Evolutionary conservation across 2,797 vertebrate genomes (phyloP).

Genomic region (Pseudochirops cupreus): DNA sequence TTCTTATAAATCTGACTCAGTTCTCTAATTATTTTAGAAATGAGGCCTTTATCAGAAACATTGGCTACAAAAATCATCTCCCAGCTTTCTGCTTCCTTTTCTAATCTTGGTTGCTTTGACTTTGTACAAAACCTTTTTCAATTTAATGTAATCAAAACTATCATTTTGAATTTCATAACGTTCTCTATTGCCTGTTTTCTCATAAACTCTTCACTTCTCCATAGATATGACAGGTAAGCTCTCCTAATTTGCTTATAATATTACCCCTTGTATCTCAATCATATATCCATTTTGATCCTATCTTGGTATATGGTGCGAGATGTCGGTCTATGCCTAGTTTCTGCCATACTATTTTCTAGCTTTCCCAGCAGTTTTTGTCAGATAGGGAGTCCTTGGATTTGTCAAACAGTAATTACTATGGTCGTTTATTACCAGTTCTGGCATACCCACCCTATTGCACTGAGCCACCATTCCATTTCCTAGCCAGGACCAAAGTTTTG

Average conservation of each 20-base stretch:
- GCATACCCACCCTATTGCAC: background rate
- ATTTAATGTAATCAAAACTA: background rate
- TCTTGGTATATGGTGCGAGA: background rate
- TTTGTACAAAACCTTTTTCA: background rate
- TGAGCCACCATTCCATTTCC: background rate
- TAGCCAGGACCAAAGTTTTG: background rate
- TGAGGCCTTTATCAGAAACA: too few relatives aligned
- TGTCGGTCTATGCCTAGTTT: background rate
- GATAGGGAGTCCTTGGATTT: background rate
- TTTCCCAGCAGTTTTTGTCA: background rate
- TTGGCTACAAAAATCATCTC: too few relatives aligned
- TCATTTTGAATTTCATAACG: background rate
- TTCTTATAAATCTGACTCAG: background rate
- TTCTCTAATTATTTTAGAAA: background rate
- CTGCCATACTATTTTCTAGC: background rate
- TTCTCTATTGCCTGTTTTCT: too few relatives aligned
- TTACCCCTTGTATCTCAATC: background rate
- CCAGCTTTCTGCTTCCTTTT: background rate
- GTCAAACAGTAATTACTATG: background rate
- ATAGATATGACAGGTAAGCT: background rate
- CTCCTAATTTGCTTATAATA: background rate
- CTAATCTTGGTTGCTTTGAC: background rate
- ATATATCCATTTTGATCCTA: background rate
- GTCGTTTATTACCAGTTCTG: background rate
- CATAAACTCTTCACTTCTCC: background rate